A percentile compares a stretch with the other conserved stretches of the same genome.
Conservation (phyloP, 2,888 invertebrate species). For the Caenorhabditis sp. region DNA sequence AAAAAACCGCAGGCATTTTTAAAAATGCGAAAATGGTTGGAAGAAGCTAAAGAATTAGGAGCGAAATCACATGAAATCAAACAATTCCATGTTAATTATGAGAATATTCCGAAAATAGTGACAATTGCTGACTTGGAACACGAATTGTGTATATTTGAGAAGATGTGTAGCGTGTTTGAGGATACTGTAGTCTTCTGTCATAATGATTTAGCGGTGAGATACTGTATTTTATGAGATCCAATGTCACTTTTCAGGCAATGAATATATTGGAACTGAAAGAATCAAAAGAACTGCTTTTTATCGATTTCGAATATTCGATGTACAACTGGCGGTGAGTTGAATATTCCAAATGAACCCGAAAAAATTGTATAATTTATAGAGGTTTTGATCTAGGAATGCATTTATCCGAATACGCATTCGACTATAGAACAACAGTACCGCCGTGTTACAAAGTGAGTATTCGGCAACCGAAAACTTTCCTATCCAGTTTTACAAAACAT, state of each 20-base stretch:
- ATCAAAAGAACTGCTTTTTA: slow-evolving; percentile 16
- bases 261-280: slow-evolving; percentile 18
- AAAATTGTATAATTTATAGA: slow-evolving; percentile 15
- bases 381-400: slow-evolving; percentile 16
- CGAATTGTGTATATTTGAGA: slow-evolving; percentile 14
- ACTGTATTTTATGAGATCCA: neutral
- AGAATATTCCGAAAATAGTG: neutral
- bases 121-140: slow-evolving; percentile 10
- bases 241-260: slow-evolving; percentile 12
- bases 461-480: neutral
- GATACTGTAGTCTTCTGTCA: neutral
- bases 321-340: slow-evolving; percentile 23
- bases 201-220: slow-evolving; percentile 1
- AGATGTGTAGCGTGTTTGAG: neutral
- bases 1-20: slow-evolving; percentile 11
- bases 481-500: neutral
- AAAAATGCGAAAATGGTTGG: slow-evolving; percentile 13
- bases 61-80: slow-evolving; percentile 11
- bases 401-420: slow-evolving; percentile 20
- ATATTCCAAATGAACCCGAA: too few species aligned
- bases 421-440: slow-evolving; percentile 10
- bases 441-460: neutral
- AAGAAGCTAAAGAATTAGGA: slow-evolving; percentile 10
- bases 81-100: slow-evolving; percentile 11
- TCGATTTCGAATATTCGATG: slow-evolving; percentile 29